phyloP scores from a whole-genome alignment of 2,113 vertebrate genomes.

The Psilopogon haemacephalus region DNA sequence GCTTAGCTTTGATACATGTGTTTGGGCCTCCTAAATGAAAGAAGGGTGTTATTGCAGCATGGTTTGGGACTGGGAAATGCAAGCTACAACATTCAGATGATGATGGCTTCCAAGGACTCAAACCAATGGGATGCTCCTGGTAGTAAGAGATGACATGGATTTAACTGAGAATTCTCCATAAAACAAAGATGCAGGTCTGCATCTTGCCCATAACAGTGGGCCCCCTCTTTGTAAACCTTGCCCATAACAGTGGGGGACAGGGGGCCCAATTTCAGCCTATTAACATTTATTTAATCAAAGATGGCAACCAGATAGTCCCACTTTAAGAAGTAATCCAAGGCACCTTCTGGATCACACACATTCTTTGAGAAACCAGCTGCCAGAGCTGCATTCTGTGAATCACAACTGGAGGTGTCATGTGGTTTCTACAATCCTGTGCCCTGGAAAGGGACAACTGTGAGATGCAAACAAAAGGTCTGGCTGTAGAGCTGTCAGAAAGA shows the following conservation, averaged over 20 bases:
- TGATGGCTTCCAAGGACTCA: neutral
- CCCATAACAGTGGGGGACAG: fast-evolving
- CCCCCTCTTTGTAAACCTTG: neutral
- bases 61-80: neutral
- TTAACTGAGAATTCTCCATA: neutral
- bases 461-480: neutral
- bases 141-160: neutral
- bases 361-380: neutral
- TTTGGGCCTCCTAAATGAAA: neutral
- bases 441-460: neutral
- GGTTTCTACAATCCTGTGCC: neutral
- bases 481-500: neutral
- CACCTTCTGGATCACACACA: neutral
- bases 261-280: neutral
- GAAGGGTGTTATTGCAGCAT: neutral
- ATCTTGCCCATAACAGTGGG: neutral
- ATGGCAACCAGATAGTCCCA: neutral
- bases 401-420: neutral
- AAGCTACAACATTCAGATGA: neutral
- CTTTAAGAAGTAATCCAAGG: neutral
- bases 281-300: conserved; percentile 12
- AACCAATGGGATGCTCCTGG: neutral
- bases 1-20: conserved; percentile 1
- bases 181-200: neutral
- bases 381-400: neutral